Base-by-base conservation (phyloP, 2,888 invertebrate species). In the Macaria notata region DNA sequence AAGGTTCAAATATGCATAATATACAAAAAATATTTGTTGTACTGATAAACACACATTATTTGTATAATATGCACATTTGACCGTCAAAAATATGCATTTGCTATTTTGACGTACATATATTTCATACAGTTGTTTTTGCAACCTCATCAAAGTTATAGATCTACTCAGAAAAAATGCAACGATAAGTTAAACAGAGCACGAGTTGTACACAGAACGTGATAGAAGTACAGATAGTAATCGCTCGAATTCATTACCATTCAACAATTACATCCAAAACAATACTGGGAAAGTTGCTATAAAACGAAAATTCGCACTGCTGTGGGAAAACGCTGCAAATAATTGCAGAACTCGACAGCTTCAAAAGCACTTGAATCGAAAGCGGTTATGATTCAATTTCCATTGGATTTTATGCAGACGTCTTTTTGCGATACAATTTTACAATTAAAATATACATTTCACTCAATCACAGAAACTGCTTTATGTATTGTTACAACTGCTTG, bases 191-290 rank as follows among this genome's bases (percentile, higher is more conserved):
- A 52, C 56, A 69, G 66, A 70, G 66, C 65, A 66, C 65, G 69
- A 54, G 65, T 76, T 68, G 68, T 73, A 61, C 61, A 58, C 56
- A 57, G 53, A 63, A 64, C 19, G 19, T 19, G 19, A 19, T 19
- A 19, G 19, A 19, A 19, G 2, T 19, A 19, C 19, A 78, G 80
- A 83, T 81, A 79, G 70, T 57, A 69, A 70, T 76, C 76, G 75
- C 76, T 71, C 76, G 73, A 75, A 77, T 80, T 82, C 79, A 83
- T 83, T 83, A 83, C 72, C 77, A 72, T 74, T 70, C 69, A 73
- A 75, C 82, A 80, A 84, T 86, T 81, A 84, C 76, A 71, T 64
- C 66, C 71, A 65, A 67, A 68, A 88, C 87, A 88, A 88, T 88
- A 72, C 83, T 88, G 88, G 73, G 88, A 88, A 85, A 78, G 68